These are phyloP conservation scores for Aphrophora alni DNA, from an alignment of 2,888 invertebrate species.

Conservation along the genomic window DNA sequence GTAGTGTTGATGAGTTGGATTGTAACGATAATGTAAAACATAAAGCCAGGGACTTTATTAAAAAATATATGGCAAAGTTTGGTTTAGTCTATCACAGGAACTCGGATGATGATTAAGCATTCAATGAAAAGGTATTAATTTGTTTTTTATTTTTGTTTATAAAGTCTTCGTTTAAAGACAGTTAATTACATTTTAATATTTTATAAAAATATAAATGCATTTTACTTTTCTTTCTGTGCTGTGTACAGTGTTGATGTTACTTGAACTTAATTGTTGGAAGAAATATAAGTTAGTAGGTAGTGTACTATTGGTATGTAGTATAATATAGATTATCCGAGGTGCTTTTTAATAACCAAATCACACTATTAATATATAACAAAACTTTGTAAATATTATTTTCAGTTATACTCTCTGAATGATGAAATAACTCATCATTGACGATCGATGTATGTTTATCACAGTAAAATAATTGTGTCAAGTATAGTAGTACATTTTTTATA, in stretches of 20 bases:
- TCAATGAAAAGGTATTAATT: not conserved
- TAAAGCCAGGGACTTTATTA: constrained; percentile 94
- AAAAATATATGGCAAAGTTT: constrained; percentile 95
- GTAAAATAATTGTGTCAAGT: no score
- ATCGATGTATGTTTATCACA: no score
- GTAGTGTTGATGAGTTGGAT: constrained; percentile 81
- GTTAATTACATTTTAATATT: no score
- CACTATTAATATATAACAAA: not conserved
- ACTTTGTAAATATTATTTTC: not conserved
- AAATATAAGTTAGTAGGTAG: no score
- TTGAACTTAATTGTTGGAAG: not conserved
- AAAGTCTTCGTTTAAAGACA: no score
- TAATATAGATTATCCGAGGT: not conserved
- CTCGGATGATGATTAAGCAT: constrained; percentile 64
- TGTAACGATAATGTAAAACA: constrained; percentile 92
- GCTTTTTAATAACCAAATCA: not conserved
- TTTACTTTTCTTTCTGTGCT: not conserved
- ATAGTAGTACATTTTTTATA: not conserved
- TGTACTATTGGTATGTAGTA: not conserved
- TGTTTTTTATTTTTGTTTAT: no score
- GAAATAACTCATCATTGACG: no score
- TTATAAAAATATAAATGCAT: not conserved
- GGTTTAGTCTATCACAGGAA: constrained; percentile 78
- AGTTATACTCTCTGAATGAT: not conserved
- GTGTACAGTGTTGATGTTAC: not conserved